phyloP scores from a whole-genome alignment of 2,113 vertebrate species.

The Syrrhaptes paradoxus region DNA sequence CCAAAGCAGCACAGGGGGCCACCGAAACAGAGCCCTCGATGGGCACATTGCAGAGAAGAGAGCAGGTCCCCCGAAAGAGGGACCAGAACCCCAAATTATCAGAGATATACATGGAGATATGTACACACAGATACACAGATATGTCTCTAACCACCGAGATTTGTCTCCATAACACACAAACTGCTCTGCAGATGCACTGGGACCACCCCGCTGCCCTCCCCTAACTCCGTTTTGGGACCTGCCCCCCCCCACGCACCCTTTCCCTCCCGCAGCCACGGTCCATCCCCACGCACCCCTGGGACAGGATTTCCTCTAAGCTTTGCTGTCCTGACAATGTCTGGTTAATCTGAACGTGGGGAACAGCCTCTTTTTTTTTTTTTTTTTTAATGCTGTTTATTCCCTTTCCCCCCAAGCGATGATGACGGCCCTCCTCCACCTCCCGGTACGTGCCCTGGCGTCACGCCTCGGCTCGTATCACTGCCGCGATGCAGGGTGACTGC shows the following conservation, averaged over 20 bases:
- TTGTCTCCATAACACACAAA: fast-evolving
- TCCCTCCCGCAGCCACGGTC: fast-evolving
- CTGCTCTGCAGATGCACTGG: neutral
- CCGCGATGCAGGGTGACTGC: neutral
- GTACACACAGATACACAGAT: neutral
- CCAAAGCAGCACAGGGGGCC: neutral
- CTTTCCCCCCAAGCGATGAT: neutral
- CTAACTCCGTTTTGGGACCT: fast-evolving
- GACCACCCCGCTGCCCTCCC: neutral
- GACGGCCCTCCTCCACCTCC: neutral
- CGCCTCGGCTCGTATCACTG: neutral
- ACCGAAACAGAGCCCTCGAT: fast-evolving
- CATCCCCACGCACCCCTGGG: neutral
- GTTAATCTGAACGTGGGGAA: neutral
- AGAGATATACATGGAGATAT: neutral
- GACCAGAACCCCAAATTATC: neutral
- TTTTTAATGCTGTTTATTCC: neutral
- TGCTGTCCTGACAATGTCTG: fast-evolving
- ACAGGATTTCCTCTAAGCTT: neutral
- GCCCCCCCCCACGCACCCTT: fast-evolving
- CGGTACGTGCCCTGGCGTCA: neutral
- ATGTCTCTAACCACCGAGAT: neutral
- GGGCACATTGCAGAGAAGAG: neutral
- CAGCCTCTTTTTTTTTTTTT: neutral
- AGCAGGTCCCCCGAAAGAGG: neutral